Evolutionary conservation across 2,113 vertebrate species (phyloP).

Genomic region (Chamaea fasciata): DNA sequence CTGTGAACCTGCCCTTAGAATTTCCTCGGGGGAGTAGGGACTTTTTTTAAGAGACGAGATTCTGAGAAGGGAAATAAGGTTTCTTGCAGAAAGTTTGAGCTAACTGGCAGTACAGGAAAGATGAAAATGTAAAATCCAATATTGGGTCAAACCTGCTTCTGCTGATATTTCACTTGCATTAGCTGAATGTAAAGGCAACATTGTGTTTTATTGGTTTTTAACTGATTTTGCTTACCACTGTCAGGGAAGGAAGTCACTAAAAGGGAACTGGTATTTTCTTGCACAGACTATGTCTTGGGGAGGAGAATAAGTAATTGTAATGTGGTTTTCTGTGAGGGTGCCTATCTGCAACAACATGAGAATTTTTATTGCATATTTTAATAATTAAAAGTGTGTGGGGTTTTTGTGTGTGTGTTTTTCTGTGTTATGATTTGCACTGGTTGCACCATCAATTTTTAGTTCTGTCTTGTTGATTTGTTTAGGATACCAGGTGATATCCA

Average conservation of each 20-base stretch:
- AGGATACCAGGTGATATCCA: neutral
- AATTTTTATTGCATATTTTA: neutral
- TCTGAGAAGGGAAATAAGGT: conserved; percentile 29
- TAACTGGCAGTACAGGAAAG: neutral
- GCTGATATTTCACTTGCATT: neutral
- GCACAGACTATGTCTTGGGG: neutral
- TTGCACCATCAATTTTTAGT: neutral
- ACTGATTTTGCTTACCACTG: neutral
- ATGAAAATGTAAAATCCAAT: conserved; percentile 6
- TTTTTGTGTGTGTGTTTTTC: neutral
- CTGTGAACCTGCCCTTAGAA: neutral
- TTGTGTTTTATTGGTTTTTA: neutral
- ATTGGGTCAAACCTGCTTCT: neutral
- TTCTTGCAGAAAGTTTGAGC: neutral
- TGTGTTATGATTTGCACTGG: neutral
- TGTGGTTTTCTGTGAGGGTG: neutral
- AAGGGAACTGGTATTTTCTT: neutral
- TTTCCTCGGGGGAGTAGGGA: conserved; percentile 19
- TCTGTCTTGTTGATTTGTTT: neutral
- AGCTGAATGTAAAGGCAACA: neutral
- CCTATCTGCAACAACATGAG: neutral
- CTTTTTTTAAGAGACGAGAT: neutral
- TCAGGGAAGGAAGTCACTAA: neutral
- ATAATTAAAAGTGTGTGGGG: accelerated
- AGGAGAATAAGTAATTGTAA: neutral